Evolutionary conservation across 2,113 vertebrate species (phyloP).

Genomic region (Protobothrops mucrosquamatus): DNA sequence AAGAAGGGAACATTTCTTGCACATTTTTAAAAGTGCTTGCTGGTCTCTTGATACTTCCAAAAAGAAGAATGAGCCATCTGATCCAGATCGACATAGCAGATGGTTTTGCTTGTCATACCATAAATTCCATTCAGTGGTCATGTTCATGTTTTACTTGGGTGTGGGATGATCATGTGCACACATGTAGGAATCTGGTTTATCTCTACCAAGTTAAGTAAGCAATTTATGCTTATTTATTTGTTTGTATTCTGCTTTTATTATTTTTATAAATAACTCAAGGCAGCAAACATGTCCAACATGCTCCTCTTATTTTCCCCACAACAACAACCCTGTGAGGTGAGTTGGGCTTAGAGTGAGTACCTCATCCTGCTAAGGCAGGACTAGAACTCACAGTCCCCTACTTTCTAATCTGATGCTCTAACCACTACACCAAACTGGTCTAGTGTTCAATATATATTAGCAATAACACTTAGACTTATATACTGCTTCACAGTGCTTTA

Average conservation of each 20-base stretch:
- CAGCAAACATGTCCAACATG: background rate
- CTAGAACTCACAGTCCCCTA: too few species aligned
- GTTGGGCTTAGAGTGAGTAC: too few species aligned
- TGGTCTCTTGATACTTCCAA: conserved; percentile 44
- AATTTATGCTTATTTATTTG: background rate
- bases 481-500: background rate
- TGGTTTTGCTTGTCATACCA: conserved; percentile 41
- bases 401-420: background rate
- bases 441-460: background rate
- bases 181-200: background rate
- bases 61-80: conserved; percentile 49
- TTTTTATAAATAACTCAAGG: background rate
- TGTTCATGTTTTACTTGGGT: background rate
- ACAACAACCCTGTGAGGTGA: background rate
- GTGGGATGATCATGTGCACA: conserved; percentile 16
- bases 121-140: conserved; percentile 35
- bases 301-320: background rate
- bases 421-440: background rate
- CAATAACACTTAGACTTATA: background rate
- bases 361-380: too few species aligned
- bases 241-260: background rate
- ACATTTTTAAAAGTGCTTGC: conserved; percentile 26
- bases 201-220: background rate
- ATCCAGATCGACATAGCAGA: conserved; percentile 22
- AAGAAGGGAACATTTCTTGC: conserved; percentile 39